These are phyloP conservation scores for Semnornis frantzii DNA, from an alignment of 2,113 vertebrate genomes.

Conservation along the genomic window DNA sequence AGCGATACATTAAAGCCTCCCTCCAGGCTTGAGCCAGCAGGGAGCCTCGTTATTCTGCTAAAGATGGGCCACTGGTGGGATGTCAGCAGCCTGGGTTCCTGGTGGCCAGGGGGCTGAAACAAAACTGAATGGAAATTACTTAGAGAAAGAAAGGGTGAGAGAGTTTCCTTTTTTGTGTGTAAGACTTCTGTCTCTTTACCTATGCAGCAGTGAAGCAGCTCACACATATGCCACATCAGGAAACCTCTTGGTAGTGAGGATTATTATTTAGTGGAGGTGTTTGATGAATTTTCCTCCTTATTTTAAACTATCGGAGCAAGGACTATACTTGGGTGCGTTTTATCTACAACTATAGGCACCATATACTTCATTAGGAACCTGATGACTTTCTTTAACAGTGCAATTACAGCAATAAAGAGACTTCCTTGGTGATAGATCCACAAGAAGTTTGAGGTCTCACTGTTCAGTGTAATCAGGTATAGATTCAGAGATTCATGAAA, in stretches of 20 bases:
- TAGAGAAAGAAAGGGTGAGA: background rate
- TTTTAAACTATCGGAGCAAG: background rate
- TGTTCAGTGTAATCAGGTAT: background rate
- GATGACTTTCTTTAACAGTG: background rate
- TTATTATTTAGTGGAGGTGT: background rate
- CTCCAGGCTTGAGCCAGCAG: background rate
- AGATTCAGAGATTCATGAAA: too few species aligned
- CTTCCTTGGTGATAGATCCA: background rate
- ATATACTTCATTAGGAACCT: background rate
- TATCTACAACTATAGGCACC: background rate
- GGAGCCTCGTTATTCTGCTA: background rate
- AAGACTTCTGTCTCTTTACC: background rate
- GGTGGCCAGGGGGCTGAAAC: background rate
- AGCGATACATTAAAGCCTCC: background rate
- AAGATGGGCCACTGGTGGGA: background rate
- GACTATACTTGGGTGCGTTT: background rate
- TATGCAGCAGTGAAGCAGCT: background rate
- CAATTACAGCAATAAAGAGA: background rate
- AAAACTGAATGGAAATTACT: background rate
- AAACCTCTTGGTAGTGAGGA: background rate
- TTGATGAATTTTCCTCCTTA: background rate
- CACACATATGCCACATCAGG: accelerated
- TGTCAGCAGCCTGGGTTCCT: background rate
- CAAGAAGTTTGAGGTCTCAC: background rate
- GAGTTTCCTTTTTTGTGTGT: background rate